Evolutionary conservation across 2,113 vertebrate genomes (phyloP).

Genomic region (Silurus glanis): DNA sequence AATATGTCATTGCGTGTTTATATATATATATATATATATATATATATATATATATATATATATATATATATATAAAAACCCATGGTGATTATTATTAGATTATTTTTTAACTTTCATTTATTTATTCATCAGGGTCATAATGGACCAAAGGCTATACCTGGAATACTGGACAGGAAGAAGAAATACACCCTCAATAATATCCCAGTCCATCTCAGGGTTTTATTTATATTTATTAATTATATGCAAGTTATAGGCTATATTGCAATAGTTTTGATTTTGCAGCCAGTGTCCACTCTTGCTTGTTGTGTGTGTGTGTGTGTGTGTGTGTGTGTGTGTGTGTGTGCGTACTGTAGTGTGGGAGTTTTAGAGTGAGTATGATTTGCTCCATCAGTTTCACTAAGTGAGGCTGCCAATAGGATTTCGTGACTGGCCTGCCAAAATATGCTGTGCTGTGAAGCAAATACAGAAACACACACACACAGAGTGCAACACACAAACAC

Average conservation of each 20-base stretch:
- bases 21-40: neutral
- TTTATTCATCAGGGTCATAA: neutral
- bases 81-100: neutral
- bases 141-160: neutral
- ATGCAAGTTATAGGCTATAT: neutral
- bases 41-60: too few relatives aligned
- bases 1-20: too few relatives aligned
- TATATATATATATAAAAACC: neutral
- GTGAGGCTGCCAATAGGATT: constrained; percentile 64
- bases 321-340: constrained; percentile 19
- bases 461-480: neutral
- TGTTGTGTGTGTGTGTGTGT: neutral
- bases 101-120: neutral
- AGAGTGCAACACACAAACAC: constrained; percentile 4
- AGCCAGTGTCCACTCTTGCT: neutral
- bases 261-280: constrained; percentile 9
- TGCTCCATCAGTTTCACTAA: constrained; percentile 66
- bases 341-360: constrained; percentile 17
- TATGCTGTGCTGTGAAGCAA: constrained; percentile 33
- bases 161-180: neutral
- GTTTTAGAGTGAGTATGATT: constrained; percentile 53
- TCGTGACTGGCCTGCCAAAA: constrained; percentile 62
- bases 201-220: neutral
- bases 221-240: neutral
- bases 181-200: neutral